Evolutionary conservation across 2,113 vertebrate genomes (phyloP).

Genomic region (Strigops habroptila): DNA sequence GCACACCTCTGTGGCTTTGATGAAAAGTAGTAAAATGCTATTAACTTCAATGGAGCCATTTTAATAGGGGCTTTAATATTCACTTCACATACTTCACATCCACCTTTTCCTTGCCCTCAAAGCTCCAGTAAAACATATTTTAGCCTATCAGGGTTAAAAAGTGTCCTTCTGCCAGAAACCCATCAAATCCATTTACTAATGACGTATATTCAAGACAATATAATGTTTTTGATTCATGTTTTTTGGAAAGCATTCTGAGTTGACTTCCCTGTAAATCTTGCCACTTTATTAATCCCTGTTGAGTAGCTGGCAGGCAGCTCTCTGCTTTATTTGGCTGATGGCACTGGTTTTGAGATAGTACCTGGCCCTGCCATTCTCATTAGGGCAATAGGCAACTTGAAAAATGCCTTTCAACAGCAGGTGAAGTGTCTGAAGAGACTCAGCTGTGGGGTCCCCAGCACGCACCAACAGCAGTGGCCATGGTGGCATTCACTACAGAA

Average conservation of each 20-base stretch:
- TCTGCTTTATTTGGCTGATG: conserved; percentile 37
- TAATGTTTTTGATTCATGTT: not conserved
- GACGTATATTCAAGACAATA: not conserved
- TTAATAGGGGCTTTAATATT: not conserved
- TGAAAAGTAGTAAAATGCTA: not conserved
- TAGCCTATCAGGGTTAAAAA: not conserved
- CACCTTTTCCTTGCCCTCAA: not conserved
- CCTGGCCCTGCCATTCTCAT: not conserved
- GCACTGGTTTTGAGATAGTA: conserved; percentile 8
- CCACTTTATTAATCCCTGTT: conserved; percentile 29
- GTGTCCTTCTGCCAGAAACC: conserved; percentile 4
- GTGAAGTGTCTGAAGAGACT: not conserved
- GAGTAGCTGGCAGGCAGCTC: conserved; percentile 26
- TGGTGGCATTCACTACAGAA: not conserved
- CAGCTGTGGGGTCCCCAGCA: not conserved
- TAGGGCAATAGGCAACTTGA: not conserved
- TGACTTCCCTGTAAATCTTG: conserved; percentile 28
- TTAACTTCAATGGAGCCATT: not conserved
- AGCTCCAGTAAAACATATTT: not conserved
- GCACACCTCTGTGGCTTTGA: not conserved
- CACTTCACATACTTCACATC: not conserved
- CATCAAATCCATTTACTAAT: not conserved
- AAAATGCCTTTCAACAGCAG: not conserved
- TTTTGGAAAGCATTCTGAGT: conserved; percentile 26
- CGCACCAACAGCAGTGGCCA: not conserved